Base-by-base conservation (phyloP, 2,113 vertebrate genomes). In the Martes martes region DNA sequence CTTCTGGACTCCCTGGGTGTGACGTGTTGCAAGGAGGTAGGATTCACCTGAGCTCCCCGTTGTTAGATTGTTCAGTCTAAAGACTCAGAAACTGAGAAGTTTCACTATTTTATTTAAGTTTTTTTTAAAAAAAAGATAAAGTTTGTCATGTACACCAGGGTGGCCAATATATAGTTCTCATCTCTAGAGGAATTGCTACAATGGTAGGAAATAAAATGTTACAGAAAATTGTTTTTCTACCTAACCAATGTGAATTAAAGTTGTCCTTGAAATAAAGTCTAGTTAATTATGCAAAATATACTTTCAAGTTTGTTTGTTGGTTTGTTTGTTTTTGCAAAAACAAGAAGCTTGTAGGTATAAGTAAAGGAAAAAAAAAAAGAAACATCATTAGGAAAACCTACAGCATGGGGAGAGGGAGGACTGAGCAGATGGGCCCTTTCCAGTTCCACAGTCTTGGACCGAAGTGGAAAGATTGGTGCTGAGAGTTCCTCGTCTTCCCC, bases 51-150 rank as follows among this genome's bases (percentile, higher is more conserved):
- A 45, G n/a, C 11, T 55, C 55, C 42, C 87, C 9, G 15, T n/a
- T 88, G 23, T 82, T n/a, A 31, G 45, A 63, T 45, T 57, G 74
- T 82, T 71, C 63, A 42, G 63, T 24, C n/a, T 71, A 57, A 63
- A 28, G 26, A 82, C 55, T 50, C 31, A 71, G 84, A 81, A 71
- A 81, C 36, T 63, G n/a, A 87, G 28, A 36, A 16, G 16, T 92
- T 88, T 95, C 74, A 52, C n/a, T 61, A 45, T n/a, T 92, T 87
- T 73, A 63, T 92, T 81, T 81, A 87, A 81, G 73, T 86, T 42
- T 42, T 42, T 42, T 63, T 92, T 95, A 26, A 42, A 61, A 57
- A 57, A 57, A 61, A 74, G 55, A 19, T 26, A 86, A 86, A 57
- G 15, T 80, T 79, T 65, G 33, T 55, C 76, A 59, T 80, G 24